Conservation (phyloP, 1,140 invertebrate genomes). For the Mactra quadrangularis region DNA sequence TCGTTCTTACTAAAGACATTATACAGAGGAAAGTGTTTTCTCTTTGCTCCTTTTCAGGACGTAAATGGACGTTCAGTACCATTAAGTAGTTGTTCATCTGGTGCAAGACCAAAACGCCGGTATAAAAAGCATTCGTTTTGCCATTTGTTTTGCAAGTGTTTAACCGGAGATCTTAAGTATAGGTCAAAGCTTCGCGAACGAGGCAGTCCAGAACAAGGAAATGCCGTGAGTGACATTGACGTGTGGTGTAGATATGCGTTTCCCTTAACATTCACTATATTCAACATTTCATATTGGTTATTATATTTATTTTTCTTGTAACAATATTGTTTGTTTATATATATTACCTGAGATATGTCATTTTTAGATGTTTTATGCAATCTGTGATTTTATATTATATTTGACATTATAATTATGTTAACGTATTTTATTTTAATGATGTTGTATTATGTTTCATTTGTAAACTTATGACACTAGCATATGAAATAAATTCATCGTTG, state of each 20-base stretch:
- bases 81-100: background rate
- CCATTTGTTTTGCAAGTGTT: constrained; percentile 75
- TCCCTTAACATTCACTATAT: constrained; percentile 84
- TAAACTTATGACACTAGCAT: no score
- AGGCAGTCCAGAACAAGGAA: constrained; percentile 69
- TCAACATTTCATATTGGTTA: constrained; percentile 86
- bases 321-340: background rate
- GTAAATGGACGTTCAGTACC: constrained; percentile 12
- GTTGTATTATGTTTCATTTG: no score
- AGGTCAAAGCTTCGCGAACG: constrained; percentile 60
- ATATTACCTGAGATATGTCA: background rate
- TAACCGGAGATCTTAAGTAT: constrained; percentile 79
- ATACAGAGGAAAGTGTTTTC: no score
- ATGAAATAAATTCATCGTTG: no score
- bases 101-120: constrained; percentile 2
- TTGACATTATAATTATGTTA: no score
- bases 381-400: no score
- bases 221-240: constrained; percentile 85
- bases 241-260: constrained; percentile 84
- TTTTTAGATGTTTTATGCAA: background rate
- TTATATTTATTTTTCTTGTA: constrained; percentile 76
- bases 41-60: constrained; percentile 10
- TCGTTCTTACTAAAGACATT: no score
- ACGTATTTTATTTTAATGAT: no score
- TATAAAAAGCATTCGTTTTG: constrained; percentile 8